Evolutionary conservation across 2,888 invertebrate genomes (phyloP).

Genomic region (Apamea epomidion): DNA sequence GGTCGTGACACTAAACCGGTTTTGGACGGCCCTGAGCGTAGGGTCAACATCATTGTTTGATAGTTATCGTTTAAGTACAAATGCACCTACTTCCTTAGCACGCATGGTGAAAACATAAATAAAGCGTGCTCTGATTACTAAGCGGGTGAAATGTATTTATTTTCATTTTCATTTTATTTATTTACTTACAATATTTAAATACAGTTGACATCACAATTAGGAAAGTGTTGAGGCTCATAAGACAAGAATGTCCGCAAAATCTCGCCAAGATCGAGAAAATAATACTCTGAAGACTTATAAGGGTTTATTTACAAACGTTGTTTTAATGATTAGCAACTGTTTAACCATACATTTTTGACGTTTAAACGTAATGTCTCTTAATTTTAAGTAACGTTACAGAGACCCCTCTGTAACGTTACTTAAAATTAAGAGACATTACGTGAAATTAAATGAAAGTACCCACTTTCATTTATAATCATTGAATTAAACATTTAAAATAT

Average conservation of each 20-base stretch:
- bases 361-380: neutral
- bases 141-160: neutral
- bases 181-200: neutral
- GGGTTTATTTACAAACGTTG: neutral
- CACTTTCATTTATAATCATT: neutral
- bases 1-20: slow-evolving; percentile 38
- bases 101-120: slow-evolving; percentile 28
- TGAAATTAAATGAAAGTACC: too few species aligned
- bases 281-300: neutral
- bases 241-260: neutral
- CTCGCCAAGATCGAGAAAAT: neutral
- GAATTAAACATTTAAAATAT: slow-evolving; percentile 2
- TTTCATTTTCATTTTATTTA: too few species aligned
- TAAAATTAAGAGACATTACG: too few species aligned
- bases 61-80: slow-evolving; percentile 9
- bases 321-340: neutral
- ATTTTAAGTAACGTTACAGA: too few species aligned
- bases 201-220: neutral
- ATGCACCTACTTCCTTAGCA: slow-evolving; percentile 32
- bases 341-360: neutral
- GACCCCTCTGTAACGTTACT: too few species aligned
- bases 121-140: slow-evolving; percentile 19
- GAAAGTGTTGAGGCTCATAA: neutral
- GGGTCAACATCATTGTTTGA: slow-evolving; percentile 34
- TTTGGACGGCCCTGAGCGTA: slow-evolving; percentile 24